A percentile compares a stretch with the other conserved stretches of the same genome.
Evolutionary conservation across 2,888 invertebrate genomes (phyloP).

Genomic region (Sturmia bella): DNA sequence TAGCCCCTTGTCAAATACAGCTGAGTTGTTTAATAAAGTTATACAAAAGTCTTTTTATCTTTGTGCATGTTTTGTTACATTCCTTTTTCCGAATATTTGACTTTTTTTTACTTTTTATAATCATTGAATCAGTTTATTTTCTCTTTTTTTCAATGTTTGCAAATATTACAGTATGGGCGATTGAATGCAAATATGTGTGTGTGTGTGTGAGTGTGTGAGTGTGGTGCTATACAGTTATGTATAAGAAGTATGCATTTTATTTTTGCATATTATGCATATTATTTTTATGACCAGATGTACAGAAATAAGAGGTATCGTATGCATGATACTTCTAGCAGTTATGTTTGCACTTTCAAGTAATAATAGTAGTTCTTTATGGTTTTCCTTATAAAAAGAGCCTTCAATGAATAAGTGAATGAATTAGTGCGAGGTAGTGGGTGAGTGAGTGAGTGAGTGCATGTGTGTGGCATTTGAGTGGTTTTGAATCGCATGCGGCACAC

Average conservation of each 20-base stretch:
- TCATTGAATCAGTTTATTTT: conserved; percentile 8
- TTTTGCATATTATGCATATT: conserved; percentile 68
- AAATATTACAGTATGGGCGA: conserved; percentile 25
- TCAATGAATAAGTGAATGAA: conserved; percentile 29
- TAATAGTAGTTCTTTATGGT: conserved; percentile 48
- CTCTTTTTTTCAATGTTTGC: conserved; percentile 12
- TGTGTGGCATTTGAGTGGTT: conserved; percentile 67
- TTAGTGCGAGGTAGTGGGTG: conserved; percentile 13
- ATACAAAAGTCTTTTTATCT: conserved; percentile 2
- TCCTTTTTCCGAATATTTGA: conserved; percentile 12
- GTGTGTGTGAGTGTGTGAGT: not conserved
- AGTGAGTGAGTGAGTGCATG: conserved; percentile 23
- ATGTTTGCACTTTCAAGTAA: conserved; percentile 23
- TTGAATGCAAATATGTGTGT: not conserved
- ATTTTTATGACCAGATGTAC: conserved; percentile 61
- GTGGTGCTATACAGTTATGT: not conserved
- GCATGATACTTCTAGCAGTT: conserved; percentile 14
- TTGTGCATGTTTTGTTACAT: conserved; percentile 8
- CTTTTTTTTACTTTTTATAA: not conserved
- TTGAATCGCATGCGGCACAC: conserved; percentile 40
- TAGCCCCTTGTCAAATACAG: conserved; percentile 24
- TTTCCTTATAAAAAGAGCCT: conserved; percentile 11
- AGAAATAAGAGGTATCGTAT: conserved; percentile 20
- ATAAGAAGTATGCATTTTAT: conserved; percentile 53
- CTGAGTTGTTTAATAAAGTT: conserved; percentile 37